Evolutionary conservation across 37 sponge, comb jelly and placozoan genomes (phyloP).

Genomic region (Geodia barretti): DNA sequence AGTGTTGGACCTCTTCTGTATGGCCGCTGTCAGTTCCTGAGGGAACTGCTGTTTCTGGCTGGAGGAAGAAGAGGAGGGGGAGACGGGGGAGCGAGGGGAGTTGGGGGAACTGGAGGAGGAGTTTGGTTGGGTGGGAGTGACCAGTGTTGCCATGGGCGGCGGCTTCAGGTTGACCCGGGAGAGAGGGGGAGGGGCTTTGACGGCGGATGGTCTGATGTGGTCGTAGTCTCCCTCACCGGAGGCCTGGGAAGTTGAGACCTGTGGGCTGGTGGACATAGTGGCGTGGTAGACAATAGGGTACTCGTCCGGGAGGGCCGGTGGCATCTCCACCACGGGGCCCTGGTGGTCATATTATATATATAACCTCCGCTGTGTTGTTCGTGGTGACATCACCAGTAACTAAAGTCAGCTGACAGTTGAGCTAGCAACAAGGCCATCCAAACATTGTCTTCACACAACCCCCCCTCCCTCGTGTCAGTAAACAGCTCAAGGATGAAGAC

Average conservation of each 20-base stretch:
- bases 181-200: not conserved
- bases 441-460: too few relatives aligned
- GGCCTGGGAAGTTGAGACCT: too few relatives aligned
- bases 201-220: not conserved
- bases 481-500: too few relatives aligned
- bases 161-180: too few relatives aligned
- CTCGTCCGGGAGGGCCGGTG: not conserved
- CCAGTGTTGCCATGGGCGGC: not conserved
- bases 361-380: too few relatives aligned
- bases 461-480: too few relatives aligned
- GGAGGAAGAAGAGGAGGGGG: not conserved
- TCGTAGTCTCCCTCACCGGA: not conserved
- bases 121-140: too few relatives aligned
- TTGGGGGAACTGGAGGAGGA: not conserved
- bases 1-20: not conserved
- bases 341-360: too few relatives aligned
- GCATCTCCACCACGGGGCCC: not conserved
- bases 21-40: not conserved
- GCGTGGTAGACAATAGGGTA: not conserved
- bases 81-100: not conserved
- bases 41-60: too few relatives aligned
- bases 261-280: not conserved
- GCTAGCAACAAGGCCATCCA: too few relatives aligned
- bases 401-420: too few relatives aligned
- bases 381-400: too few relatives aligned